Evolutionary conservation across 2,888 invertebrate species (phyloP).

Genomic region (Chrysolina americana): DNA sequence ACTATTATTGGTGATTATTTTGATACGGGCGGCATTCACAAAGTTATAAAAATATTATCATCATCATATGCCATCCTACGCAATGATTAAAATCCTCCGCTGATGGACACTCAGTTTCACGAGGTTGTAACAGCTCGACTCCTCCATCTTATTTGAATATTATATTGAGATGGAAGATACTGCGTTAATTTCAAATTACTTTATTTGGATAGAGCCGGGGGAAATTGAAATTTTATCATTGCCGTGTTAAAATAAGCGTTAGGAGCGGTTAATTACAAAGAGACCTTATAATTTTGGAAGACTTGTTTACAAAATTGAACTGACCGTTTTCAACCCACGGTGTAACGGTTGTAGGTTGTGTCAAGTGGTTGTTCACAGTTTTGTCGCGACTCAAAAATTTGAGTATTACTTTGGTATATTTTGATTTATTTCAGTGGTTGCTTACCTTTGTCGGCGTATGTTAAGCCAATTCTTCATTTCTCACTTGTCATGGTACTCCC

Average conservation of each 20-base stretch:
- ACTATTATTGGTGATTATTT: slow-evolving; percentile 11
- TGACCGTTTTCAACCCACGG: slow-evolving; percentile 16
- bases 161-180: slow-evolving; percentile 13
- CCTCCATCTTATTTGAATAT: slow-evolving; percentile 23
- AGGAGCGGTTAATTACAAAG: slow-evolving; percentile 10
- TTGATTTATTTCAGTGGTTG: slow-evolving; percentile 1
- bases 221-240: slow-evolving; percentile 30
- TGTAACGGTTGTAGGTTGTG: slow-evolving; percentile 8
- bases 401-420: neutral
- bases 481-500: neutral
- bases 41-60: slow-evolving; percentile 14
- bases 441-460: slow-evolving; percentile 3
- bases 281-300: slow-evolving; percentile 1
- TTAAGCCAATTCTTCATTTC: neutral
- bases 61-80: neutral
- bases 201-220: slow-evolving; percentile 36
- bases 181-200: slow-evolving; percentile 33
- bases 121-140: slow-evolving; percentile 8
- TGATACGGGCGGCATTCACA: slow-evolving; percentile 14
- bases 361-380: slow-evolving; percentile 12
- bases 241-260: slow-evolving; percentile 16
- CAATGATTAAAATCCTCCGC: slow-evolving; percentile 15
- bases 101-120: slow-evolving; percentile 11
- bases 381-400: slow-evolving; percentile 5
- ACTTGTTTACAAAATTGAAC: slow-evolving; percentile 1